Conservation (phyloP, 2,113 vertebrate genomes). For the Phrynosoma platyrhinos region DNA sequence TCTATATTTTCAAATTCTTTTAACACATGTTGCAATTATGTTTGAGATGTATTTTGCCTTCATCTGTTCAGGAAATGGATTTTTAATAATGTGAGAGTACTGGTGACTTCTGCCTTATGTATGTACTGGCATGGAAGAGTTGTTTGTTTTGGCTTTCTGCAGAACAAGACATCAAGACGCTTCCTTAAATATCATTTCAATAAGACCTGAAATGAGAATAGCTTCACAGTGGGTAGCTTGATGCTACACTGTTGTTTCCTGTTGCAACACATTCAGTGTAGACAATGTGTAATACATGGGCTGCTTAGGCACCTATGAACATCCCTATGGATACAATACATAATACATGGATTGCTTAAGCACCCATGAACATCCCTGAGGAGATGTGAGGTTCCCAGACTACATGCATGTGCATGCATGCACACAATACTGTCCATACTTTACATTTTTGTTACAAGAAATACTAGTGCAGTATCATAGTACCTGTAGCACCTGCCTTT, state of each 20-base stretch:
- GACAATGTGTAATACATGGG: not conserved
- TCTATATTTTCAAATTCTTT: not conserved
- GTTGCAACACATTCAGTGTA: not conserved
- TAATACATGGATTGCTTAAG: no score
- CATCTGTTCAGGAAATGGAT: not conserved
- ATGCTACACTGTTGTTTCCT: not conserved
- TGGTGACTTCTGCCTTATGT: not conserved
- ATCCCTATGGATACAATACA: no score
- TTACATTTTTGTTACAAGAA: not conserved
- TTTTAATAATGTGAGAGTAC: not conserved
- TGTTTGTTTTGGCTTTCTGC: slow-evolving; percentile 10
- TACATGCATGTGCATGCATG: not conserved
- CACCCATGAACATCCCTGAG: no score
- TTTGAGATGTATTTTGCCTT: not conserved
- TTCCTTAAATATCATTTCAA: not conserved
- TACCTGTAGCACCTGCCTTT: not conserved
- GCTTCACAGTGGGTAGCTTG: not conserved
- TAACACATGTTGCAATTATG: not conserved
- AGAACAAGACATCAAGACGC: not conserved
- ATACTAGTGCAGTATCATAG: not conserved
- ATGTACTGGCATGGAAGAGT: not conserved
- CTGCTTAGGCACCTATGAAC: not conserved
- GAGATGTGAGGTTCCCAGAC: not conserved
- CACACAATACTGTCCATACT: not conserved
- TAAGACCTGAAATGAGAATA: not conserved